Evolutionary conservation across 1,140 invertebrate species (phyloP).

Genomic region (Calephelis nemesis): DNA sequence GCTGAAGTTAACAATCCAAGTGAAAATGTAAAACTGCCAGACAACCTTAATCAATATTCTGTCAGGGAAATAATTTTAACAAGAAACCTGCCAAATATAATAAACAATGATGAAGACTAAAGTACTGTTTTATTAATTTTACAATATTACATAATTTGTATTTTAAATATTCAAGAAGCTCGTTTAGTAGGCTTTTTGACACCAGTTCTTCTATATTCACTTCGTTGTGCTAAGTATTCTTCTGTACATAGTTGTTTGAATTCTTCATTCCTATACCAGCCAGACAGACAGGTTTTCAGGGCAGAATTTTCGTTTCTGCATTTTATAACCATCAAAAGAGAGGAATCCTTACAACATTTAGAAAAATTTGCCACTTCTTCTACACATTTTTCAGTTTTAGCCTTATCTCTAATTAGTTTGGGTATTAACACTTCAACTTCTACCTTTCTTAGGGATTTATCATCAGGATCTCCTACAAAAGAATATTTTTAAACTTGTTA

Average conservation of each 20-base stretch:
- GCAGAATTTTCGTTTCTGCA: constrained; percentile 86
- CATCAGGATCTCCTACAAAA: constrained; percentile 90
- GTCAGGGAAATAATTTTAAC: constrained; percentile 61
- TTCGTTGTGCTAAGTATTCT: constrained; percentile 90
- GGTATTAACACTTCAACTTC: constrained; percentile 92
- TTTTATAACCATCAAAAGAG: constrained; percentile 84
- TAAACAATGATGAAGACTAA: constrained; percentile 67
- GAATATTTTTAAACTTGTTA: constrained; percentile 19
- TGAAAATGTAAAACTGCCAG: constrained; percentile 42
- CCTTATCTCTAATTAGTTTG: constrained; percentile 89
- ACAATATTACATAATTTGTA: constrained; percentile 29
- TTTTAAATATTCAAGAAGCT: constrained; percentile 37
- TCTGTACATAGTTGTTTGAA: constrained; percentile 87
- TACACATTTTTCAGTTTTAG: constrained; percentile 87
- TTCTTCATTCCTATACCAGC: constrained; percentile 88
- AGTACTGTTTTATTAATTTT: constrained; percentile 47
- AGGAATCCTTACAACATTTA: constrained; percentile 86
- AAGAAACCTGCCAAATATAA: constrained; percentile 63
- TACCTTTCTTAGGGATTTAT: constrained; percentile 88
- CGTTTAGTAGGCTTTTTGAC: constrained; percentile 80
- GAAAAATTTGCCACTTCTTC: constrained; percentile 86
- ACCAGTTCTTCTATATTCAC: constrained; percentile 89
- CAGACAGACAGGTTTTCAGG: constrained; percentile 84
- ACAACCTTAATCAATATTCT: constrained; percentile 55
- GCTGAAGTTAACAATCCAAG: constrained; percentile 53